Conservation (phyloP, 2,888 invertebrate species). For the Hemistola chrysoprasaria region DNA sequence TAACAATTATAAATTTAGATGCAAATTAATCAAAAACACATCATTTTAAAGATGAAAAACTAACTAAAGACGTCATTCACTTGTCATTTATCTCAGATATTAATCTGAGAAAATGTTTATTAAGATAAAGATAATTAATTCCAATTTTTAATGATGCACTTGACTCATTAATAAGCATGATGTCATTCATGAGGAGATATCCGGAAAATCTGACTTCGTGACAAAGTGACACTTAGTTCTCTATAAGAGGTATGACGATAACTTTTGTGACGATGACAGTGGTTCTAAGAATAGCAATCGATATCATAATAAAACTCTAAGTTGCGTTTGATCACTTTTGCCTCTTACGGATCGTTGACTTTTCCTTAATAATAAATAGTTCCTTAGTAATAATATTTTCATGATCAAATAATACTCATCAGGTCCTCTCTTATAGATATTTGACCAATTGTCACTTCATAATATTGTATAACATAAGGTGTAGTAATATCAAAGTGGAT, state of each 20-base stretch:
- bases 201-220: slow-evolving; percentile 21
- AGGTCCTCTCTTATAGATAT: too few species aligned
- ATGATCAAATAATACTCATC: too few species aligned
- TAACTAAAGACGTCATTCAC: slow-evolving; percentile 7
- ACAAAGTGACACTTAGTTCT: slow-evolving; percentile 17
- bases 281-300: slow-evolving; percentile 12
- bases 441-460: too few species aligned
- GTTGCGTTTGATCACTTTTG: too few species aligned
- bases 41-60: slow-evolving; percentile 9
- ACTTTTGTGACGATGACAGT: slow-evolving; percentile 15
- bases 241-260: slow-evolving; percentile 4
- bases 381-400: too few species aligned
- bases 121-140: slow-evolving; percentile 18
- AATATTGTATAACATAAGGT: too few species aligned
- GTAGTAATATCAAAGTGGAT: too few species aligned
- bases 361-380: too few species aligned
- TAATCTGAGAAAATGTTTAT: slow-evolving; percentile 21
- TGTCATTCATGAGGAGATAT: slow-evolving; percentile 13
- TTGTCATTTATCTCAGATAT: slow-evolving; percentile 21
- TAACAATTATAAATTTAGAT: not conserved
- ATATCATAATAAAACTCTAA: not conserved
- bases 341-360: too few species aligned
- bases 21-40: not conserved
- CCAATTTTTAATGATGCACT: slow-evolving; percentile 20
- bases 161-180: slow-evolving; percentile 18